Evolutionary conservation across 30 jellyfish, hydroid and myxozoan genomes (phyloP), one percentile per base, ranked within the genome.

Genomic region (Cassiopea xamachana): DNA sequence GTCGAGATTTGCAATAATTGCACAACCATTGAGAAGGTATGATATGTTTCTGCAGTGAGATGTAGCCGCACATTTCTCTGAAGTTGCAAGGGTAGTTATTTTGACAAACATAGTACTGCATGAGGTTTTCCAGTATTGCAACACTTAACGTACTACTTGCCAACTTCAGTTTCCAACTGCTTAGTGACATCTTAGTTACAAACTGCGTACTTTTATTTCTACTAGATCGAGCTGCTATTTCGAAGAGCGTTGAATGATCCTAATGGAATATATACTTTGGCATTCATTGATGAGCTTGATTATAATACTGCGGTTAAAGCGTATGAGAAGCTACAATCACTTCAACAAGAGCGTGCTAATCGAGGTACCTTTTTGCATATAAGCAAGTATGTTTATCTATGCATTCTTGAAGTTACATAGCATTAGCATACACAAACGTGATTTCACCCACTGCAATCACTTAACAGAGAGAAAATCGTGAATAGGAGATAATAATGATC

Each of bases 301-400:
- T 87, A 87, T 50, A 79, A 46, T 18, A 80, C 61, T 73, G 81
- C 90, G 17, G 94, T 76, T 19, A 79, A 87, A 62, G 94, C 90
- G 9, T 87, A 77, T 68, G 55, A 73, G 18, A 77, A 46, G 62
- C 75, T 77, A 71, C 75, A 62, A 68, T 14, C n/a, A n/a, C 85
- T 87, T 16, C 72, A 61, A 58, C 49, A 67, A 64, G 90, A 87
- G 49, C 1, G 60, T 13, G 82, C 82, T 1, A 64, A 48, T 1
- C 74, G 50, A 75, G 93, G 93, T 86, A 48, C 14, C 81, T 1
- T 13, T 55, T 55, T 55, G 0, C 0, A 55, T 55, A 10, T 55
- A 55, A 27, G 39, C 39, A 27, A 27, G 0, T 27, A 27, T 27
- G 39, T 27, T 27, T 27, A 27, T 27, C 0, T 27, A 27, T 27